A percentile compares a stretch with the other conserved stretches of the same genome.
phyloP scores from a whole-genome alignment of 2,797 vertebrate genomes.

The Meriones psammophilus region DNA sequence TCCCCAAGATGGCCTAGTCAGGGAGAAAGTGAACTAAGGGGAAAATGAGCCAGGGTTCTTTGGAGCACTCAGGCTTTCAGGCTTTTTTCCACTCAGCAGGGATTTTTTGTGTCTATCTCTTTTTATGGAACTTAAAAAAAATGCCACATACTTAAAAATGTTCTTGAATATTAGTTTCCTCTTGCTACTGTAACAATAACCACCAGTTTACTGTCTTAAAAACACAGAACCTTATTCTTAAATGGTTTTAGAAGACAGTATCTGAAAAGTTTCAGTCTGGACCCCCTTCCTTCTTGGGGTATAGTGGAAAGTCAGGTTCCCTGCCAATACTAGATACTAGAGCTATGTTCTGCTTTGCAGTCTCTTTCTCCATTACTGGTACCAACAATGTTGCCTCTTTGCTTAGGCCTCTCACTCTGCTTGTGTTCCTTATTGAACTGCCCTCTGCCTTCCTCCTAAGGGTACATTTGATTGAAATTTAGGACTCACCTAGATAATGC shows the following conservation, averaged over 20 bases:
- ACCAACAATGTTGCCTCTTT: neutral
- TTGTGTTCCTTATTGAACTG: neutral
- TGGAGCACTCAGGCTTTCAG: slow-evolving; percentile 56
- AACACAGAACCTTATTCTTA: slow-evolving; percentile 32
- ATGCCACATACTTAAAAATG: slow-evolving; percentile 36
- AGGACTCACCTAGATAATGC: neutral
- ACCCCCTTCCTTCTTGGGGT: neutral
- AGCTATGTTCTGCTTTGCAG: neutral
- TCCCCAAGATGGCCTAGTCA: neutral
- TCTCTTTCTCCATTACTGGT: slow-evolving; percentile 35
- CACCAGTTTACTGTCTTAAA: slow-evolving; percentile 49
- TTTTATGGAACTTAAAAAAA: slow-evolving; percentile 37
- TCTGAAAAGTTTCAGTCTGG: slow-evolving; percentile 17
- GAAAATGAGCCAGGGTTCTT: neutral
- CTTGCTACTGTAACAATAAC: slow-evolving; percentile 50
- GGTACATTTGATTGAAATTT: slow-evolving; percentile 16
- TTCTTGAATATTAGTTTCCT: slow-evolving; percentile 56
- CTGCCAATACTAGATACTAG: neutral
- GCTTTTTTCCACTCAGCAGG: neutral
- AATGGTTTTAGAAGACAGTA: neutral
- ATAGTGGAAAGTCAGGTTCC: neutral
- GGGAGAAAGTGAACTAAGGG: neutral
- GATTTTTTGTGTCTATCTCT: slow-evolving; percentile 56
- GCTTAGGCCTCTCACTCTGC: neutral
- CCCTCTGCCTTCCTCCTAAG: neutral